phyloP scores from a whole-genome alignment of 2,797 vertebrate species.

The Syngnathus acus region DNA sequence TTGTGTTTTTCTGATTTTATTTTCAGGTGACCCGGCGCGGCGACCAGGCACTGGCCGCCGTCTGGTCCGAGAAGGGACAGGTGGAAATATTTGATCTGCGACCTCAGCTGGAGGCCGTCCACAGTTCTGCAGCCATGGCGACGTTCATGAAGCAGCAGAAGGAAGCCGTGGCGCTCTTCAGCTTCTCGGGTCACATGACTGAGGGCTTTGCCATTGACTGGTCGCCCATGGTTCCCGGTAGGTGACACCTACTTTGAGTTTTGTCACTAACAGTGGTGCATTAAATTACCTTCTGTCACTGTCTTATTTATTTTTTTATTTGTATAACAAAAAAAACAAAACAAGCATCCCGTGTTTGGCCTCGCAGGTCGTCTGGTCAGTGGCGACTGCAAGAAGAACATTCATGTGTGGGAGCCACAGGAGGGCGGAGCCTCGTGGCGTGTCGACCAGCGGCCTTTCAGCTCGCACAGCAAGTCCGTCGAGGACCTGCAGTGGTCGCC shows the following conservation, averaged over 20 bases:
- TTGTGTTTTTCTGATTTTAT: background rate
- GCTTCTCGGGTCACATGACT: constrained; percentile 84
- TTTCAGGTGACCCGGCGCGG: constrained; percentile 71
- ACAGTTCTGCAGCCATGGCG: constrained; percentile 72
- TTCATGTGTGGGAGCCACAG: constrained; percentile 85
- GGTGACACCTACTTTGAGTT: constrained; percentile 13
- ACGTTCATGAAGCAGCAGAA: constrained; percentile 76
- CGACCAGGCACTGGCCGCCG: constrained; percentile 72
- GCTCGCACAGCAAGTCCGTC: constrained; percentile 81
- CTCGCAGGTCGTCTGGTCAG: constrained; percentile 79
- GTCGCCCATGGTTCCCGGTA: constrained; percentile 81
- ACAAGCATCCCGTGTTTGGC: background rate
- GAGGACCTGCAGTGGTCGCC: constrained; percentile 95
- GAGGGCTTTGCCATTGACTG: constrained; percentile 89
- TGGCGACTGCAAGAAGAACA: constrained; percentile 88
- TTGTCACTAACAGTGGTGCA: too few species aligned
- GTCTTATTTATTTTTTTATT: background rate
- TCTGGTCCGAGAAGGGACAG: constrained; percentile 90
- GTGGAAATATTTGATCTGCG: constrained; percentile 81
- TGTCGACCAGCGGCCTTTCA: constrained; percentile 85
- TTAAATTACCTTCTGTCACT: too few species aligned
- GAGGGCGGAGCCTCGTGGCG: constrained; percentile 79
- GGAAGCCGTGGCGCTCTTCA: constrained; percentile 74
- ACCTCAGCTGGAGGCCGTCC: constrained; percentile 75
- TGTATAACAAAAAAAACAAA: too few species aligned